Conservation (phyloP, 2,113 vertebrate species). For the Aegypius monachus region DNA sequence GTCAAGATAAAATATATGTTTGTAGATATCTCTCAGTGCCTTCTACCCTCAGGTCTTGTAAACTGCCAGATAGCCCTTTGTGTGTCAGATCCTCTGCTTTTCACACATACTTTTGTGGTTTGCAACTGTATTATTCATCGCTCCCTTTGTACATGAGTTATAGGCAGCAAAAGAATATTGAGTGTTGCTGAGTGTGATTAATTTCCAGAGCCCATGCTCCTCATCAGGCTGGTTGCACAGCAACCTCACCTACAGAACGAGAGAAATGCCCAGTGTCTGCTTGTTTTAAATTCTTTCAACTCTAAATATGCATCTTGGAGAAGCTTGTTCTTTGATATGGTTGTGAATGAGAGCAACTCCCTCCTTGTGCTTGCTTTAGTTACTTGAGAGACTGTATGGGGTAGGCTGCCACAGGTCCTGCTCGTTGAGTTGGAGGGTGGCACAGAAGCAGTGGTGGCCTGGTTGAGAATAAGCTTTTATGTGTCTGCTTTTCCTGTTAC, state of each 20-base stretch:
- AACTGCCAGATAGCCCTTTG: constrained; percentile 5
- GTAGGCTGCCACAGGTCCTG: not conserved
- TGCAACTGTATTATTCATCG: constrained; percentile 7
- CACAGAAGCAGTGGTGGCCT: not conserved
- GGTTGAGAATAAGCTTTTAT: not conserved
- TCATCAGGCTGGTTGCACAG: constrained; percentile 20
- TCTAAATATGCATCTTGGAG: not conserved
- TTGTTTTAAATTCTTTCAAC: not conserved
- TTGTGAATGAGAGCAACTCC: not conserved
- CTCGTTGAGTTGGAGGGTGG: not conserved
- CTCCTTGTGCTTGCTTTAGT: not conserved
- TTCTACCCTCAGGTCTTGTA: constrained; percentile 17
- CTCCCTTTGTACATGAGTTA: not conserved
- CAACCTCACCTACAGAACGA: constrained; percentile 39
- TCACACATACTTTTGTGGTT: not conserved
- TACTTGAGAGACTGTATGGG: not conserved
- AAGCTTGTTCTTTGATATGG: not conserved
- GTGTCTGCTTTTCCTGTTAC: not conserved
- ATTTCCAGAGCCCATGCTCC: constrained; percentile 16
- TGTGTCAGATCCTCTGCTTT: constrained; percentile 30
- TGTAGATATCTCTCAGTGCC: not conserved
- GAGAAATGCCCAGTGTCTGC: not conserved
- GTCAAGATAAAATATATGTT: constrained; percentile 34
- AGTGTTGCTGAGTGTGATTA: not conserved
- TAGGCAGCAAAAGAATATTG: not conserved